Base-by-base conservation (phyloP, 2,113 vertebrate species). In the Colinus virginianus region DNA sequence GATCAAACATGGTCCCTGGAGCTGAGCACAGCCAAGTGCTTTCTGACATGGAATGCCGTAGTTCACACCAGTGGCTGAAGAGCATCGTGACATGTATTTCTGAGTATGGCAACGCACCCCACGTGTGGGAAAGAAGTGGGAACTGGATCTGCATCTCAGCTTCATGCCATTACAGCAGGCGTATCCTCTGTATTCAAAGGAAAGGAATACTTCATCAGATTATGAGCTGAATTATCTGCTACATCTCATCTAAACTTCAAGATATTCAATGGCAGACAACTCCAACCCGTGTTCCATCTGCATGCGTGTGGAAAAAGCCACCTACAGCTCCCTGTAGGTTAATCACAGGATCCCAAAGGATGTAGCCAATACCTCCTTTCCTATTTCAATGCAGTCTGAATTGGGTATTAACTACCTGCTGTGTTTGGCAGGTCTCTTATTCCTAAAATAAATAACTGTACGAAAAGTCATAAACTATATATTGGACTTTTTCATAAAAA, bases 371-470 rank as follows among this genome's bases (percentile, higher is more conserved):
- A 94, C 89, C 66, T 85, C 75, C 87, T 95, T 96, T 90, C 91
- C 95, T 82, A 40, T 91, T 95, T 92, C 88, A 96, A 90, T 74
- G 83, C 87, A 82, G 88, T 36, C 92, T 95, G 96, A 94, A 96
- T 87, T 75, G 96, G 96, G 72, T 94, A 95, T 95, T 97, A 96
- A 96, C 92, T 95, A 95, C 91, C 92, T 96, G 95, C 95, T 96
- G 94, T 88, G 95, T 85, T 96, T 97, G 97, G 96, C 96, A 95
- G 81, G 58, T 89, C 84, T 95, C 93, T 96, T 70, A 84, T 81
- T 94, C 92, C 94, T 95, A 96, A 97, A 97, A 97, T 96, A 97
- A 97, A 96, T 84, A 97, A 90, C 87, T 90, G 79, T 86, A 96
- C 78, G 83, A 96, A 92, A 94, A 96, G 95, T 79, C 90, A 96